phyloP scores from a whole-genome alignment of 2,888 invertebrate genomes.

The Ochropacha duplaris region DNA sequence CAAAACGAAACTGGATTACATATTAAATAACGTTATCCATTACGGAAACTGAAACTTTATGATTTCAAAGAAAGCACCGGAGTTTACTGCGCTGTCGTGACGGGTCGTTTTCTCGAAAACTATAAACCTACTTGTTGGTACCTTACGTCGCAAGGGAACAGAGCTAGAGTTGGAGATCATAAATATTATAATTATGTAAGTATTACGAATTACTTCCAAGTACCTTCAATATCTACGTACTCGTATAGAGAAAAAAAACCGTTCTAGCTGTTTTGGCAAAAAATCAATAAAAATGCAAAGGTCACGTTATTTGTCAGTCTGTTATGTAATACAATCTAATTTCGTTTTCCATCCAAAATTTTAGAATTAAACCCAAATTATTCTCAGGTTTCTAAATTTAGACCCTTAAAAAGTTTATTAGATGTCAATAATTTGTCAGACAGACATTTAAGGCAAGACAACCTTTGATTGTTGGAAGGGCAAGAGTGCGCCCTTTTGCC shows the following conservation, averaged over 20 bases:
- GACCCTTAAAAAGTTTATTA: not conserved
- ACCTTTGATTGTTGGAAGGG: not conserved
- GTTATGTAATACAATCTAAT: too few relatives aligned
- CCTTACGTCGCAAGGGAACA: conserved; percentile 30
- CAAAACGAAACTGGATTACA: conserved; percentile 27
- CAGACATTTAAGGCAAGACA: conserved; percentile 1
- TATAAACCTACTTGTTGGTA: conserved; percentile 66
- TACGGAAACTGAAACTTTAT: conserved; percentile 52
- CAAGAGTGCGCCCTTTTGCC: not conserved
- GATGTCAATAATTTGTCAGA: not conserved
- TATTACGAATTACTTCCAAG: not conserved
- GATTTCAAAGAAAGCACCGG: conserved; percentile 46
- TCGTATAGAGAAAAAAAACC: too few relatives aligned
- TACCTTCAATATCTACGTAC: not conserved
- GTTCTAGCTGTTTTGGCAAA: too few relatives aligned
- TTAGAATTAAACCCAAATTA: not conserved
- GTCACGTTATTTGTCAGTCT: not conserved
- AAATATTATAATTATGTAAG: not conserved
- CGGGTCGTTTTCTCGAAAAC: conserved; percentile 59
- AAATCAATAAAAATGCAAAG: not conserved
- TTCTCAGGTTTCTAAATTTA: not conserved
- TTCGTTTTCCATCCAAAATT: not conserved
- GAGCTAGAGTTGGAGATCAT: conserved; percentile 13
- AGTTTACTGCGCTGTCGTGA: conserved; percentile 26
- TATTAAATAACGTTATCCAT: conserved; percentile 23